Base-by-base conservation (phyloP, 2,113 vertebrate species). In the Anguilla rostrata region DNA sequence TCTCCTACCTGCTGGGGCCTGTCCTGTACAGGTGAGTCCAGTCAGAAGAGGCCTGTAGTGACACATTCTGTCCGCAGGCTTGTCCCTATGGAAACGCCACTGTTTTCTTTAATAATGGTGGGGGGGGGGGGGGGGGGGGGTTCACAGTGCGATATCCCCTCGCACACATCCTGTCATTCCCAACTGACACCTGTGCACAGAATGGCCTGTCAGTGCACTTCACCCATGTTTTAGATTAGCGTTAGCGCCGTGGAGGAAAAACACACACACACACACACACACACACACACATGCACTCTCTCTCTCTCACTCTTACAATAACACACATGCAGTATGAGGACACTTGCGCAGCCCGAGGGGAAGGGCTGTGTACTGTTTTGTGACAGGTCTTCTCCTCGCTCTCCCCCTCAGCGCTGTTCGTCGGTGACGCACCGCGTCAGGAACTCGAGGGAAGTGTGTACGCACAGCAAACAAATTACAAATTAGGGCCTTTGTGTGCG, bases 401-500 rank as follows among this genome's bases (percentile, higher is more conserved):
- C 60, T 66, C 60, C 15, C 15, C 53, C 60, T 66, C 18, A 66
- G 60, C 60, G 5, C 60, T 26, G 60, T 26, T 66, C 22, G 60
- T 26, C 78, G 3, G 53, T 56, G 78, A 80, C 39, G 53, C 49
- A 80, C 78, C 71, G 12, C 29, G n/a, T 60, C 22, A 34, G 84
- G 82, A 39, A 83, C 82, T 81, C 80, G 9, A 22, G 80, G 39
- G 29, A 6, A 26, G 12, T 39, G 15, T 53, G 43, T 46, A 46
- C 20, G 29, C 53, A 16, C 14, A 18, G 49, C 34, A 79, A 57
- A 80, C 49, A 75, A 85, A 85, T 81, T 49, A 80, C 49, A 75
- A 85, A 85, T 81, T 49, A 81, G 49, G 1, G 78, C 34, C 49
- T 80, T 85, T 85, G 84, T 85, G 46, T 41, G 84, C 83, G 18